Conservation (phyloP, 2,113 vertebrate species). For the Dicrurus megarhynchus region DNA sequence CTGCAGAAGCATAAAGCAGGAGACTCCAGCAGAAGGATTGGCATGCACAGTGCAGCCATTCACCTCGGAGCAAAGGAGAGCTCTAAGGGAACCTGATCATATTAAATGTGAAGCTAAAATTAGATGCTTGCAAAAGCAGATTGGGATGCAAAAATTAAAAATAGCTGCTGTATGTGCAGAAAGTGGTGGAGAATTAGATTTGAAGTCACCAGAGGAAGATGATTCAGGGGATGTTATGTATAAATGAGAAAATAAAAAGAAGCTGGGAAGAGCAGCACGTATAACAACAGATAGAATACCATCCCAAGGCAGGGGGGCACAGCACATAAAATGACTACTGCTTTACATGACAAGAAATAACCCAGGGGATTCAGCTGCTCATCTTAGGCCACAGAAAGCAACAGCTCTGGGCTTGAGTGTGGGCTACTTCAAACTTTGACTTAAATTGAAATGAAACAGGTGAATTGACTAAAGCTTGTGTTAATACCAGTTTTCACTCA, state of each 20-base stretch:
- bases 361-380: not conserved
- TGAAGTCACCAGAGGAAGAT: slow-evolving; percentile 4
- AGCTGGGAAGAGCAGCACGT: not conserved
- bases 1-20: not conserved
- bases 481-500: not conserved
- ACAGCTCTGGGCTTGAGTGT: not conserved
- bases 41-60: not conserved
- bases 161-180: slow-evolving; percentile 41
- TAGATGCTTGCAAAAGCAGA: slow-evolving; percentile 17
- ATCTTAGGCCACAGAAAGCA: not conserved
- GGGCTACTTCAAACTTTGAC: not conserved
- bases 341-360: not conserved
- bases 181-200: slow-evolving; percentile 1
- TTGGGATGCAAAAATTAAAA: slow-evolving; percentile 31
- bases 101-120: slow-evolving; percentile 25
- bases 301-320: not conserved
- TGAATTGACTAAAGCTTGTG: not conserved
- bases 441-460: not conserved
- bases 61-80: not conserved
- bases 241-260: not conserved
- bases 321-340: not conserved
- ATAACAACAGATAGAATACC: not conserved
- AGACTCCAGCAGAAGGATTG: not conserved
- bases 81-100: slow-evolving; percentile 1
- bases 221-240: not conserved